Percentiles rank a stretch among this genome's conserved stretches.
Evolutionary conservation across 35 echinoderm and acorn worm genomes (phyloP).

Genomic region (Stichopus chloronotus): DNA sequence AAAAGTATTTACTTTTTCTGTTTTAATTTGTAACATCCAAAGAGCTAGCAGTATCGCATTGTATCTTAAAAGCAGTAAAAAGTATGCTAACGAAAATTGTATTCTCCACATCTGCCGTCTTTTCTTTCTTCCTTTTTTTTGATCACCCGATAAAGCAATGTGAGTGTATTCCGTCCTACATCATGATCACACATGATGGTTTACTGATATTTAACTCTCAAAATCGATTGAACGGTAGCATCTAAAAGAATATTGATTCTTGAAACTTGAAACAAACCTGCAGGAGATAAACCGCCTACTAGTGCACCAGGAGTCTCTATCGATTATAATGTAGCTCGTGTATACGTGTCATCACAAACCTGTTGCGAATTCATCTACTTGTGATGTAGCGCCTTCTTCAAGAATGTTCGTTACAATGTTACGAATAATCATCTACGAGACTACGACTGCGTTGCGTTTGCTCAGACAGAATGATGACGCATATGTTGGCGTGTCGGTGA

Average conservation of each 20-base stretch:
- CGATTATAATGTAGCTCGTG: not conserved
- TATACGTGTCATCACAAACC: not conserved
- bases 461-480: not conserved
- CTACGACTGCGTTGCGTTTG: not conserved
- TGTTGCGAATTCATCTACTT: not conserved
- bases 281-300: not conserved
- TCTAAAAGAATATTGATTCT: slow-evolving; percentile 1
- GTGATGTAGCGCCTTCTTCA: no score
- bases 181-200: not conserved
- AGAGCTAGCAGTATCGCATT: no score
- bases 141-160: no score
- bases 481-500: not conserved
- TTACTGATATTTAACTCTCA: not conserved
- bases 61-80: no score
- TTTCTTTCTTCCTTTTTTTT: no score
- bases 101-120: no score
- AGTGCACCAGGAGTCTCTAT: not conserved
- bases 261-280: slow-evolving; percentile 5
- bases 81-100: no score
- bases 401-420: no score
- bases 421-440: not conserved
- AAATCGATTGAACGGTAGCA: not conserved
- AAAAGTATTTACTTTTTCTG: no score
- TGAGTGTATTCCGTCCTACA: no score
- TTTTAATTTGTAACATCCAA: no score